phyloP scores from a whole-genome alignment of 2,888 invertebrate species.

The Hololepta plana region DNA sequence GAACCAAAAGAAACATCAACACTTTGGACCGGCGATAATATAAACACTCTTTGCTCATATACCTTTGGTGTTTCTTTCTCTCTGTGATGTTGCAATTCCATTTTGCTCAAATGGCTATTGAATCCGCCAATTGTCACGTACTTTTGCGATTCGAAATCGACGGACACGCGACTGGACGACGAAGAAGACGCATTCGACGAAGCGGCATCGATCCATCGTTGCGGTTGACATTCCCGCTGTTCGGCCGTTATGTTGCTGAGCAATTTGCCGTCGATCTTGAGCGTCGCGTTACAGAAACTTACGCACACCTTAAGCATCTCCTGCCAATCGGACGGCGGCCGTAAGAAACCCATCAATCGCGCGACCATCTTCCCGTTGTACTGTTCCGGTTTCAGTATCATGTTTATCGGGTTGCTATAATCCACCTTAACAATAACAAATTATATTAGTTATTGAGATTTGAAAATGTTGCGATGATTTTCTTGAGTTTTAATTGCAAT shows the following conservation, averaged over 20 bases:
- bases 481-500: no score
- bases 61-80: conserved; percentile 54
- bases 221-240: not conserved
- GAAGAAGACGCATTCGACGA: not conserved
- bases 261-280: conserved; percentile 33
- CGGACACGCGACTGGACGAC: conserved; percentile 21
- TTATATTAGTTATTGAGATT: no score
- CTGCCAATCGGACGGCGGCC: conserved; percentile 60
- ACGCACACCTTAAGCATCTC: conserved; percentile 63
- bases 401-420: conserved; percentile 53
- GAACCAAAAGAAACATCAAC: no score
- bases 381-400: conserved; percentile 46
- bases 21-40: no score
- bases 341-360: conserved; percentile 61
- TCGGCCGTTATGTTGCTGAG: conserved; percentile 34
- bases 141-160: conserved; percentile 30
- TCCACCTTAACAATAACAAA: conserved; percentile 32
- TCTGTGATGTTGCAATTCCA: conserved; percentile 63
- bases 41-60: conserved; percentile 6
- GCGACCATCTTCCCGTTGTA: conserved; percentile 60
- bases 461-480: no score
- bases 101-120: conserved; percentile 44
- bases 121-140: conserved; percentile 31
- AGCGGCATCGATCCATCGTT: not conserved
- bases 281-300: conserved; percentile 54